Conservation (phyloP, 2,797 vertebrate species). For the Enteromius radiatus region DNA sequence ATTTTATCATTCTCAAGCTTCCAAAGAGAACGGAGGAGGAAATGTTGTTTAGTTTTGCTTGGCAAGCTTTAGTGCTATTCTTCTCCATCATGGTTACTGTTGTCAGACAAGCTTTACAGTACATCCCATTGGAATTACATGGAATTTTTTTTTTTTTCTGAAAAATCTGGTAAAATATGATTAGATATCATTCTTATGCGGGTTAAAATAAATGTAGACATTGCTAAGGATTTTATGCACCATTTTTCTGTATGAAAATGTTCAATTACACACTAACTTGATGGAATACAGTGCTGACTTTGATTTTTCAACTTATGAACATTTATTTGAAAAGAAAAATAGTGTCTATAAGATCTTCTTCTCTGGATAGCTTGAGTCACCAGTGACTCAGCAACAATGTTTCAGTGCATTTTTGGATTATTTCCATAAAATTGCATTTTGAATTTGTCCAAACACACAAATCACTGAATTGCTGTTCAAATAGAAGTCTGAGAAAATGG, state of each 20-base stretch:
- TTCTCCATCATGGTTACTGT: neutral
- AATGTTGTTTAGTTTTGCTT: neutral
- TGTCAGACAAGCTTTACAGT: neutral
- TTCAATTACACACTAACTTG: neutral
- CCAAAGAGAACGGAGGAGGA: neutral
- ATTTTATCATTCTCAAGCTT: neutral
- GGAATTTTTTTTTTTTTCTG: neutral
- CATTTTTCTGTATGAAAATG: neutral
- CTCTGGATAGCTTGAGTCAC: neutral
- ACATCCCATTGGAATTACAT: neutral
- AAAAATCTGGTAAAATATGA: neutral
- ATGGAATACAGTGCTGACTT: neutral
- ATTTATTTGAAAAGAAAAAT: neutral
- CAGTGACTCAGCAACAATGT: neutral
- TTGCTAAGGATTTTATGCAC: neutral
- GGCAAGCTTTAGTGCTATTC: conserved; percentile 1
- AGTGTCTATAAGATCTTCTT: neutral
- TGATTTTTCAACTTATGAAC: neutral
- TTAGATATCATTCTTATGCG: neutral
- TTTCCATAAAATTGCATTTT: neutral
- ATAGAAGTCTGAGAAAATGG: neutral
- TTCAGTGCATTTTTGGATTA: neutral
- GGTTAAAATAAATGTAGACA: neutral
- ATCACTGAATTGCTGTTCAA: neutral
- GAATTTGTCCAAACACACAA: neutral